A percentile compares a stretch with the other conserved stretches of the same genome.
These are phyloP conservation scores for Lophotis ruficrista DNA, from an alignment of 2,113 vertebrate genomes.

Conservation along the genomic window DNA sequence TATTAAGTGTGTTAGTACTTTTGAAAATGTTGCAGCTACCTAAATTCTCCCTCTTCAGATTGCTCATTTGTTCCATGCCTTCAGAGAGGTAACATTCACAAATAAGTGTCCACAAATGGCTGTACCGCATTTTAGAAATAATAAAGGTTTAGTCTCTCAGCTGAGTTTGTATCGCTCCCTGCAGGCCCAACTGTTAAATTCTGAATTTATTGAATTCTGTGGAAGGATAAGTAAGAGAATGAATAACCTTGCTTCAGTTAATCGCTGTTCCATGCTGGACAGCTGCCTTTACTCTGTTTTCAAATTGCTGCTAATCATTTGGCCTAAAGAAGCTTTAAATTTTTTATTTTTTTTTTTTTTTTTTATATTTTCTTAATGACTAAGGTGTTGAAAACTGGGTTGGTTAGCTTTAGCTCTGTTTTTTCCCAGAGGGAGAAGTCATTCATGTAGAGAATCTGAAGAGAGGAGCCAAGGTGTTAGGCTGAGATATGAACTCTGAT, in stretches of 20 bases:
- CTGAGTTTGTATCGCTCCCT: background rate
- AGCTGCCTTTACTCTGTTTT: constrained; percentile 51
- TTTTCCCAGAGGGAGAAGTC: background rate
- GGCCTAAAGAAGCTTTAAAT: background rate
- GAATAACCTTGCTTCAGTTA: constrained; percentile 15
- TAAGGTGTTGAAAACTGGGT: background rate
- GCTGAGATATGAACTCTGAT: background rate
- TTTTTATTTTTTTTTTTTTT: background rate
- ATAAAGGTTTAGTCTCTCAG: constrained; percentile 22
- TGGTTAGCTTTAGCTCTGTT: background rate
- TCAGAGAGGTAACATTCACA: constrained; percentile 22
- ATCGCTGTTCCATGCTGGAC: constrained; percentile 7
- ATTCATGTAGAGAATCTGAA: constrained; percentile 68
- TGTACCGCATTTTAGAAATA: constrained; percentile 20
- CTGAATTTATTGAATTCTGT: background rate
- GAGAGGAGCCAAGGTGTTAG: constrained; percentile 65
- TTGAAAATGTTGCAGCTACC: background rate
- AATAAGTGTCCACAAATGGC: background rate
- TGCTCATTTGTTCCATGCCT: constrained; percentile 29
- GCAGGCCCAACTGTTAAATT: background rate
- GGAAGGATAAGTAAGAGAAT: constrained; percentile 24
- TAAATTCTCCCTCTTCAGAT: constrained; percentile 75
- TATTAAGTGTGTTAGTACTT: constrained; percentile 36
- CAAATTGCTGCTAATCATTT: constrained; percentile 33
- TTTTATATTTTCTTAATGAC: background rate